Percentiles rank a stretch among this genome's conserved stretches.
phyloP scores from a whole-genome alignment of 2,113 vertebrate genomes.

The Amblyornis subalaris region DNA sequence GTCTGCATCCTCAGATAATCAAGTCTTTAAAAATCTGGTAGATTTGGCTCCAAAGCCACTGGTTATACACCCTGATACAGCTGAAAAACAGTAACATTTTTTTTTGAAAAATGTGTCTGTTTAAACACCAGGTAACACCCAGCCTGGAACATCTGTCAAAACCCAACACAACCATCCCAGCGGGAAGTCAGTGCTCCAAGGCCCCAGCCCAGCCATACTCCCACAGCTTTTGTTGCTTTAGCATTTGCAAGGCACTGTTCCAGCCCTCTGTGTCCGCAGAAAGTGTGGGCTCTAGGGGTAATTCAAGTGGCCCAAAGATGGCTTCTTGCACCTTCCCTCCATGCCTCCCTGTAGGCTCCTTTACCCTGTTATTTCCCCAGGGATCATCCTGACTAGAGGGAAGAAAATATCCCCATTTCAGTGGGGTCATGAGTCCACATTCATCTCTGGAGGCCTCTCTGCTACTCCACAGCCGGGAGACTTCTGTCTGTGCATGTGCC shows the following conservation, averaged over 20 bases:
- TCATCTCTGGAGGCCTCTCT: neutral
- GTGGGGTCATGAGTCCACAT: neutral
- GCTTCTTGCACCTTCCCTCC: neutral
- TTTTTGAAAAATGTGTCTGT: neutral
- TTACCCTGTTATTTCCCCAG: neutral
- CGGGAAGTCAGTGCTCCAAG: neutral
- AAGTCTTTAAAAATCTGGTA: neutral
- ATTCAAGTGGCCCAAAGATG: accelerated
- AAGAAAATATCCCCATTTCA: neutral
- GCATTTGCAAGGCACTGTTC: neutral
- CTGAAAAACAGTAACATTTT: neutral
- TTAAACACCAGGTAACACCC: neutral
- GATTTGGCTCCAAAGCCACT: neutral
- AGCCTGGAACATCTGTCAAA: neutral
- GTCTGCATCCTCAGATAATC: neutral
- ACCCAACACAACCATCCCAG: accelerated
- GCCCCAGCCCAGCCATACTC: neutral
- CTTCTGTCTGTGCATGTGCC: neutral
- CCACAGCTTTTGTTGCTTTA: neutral
- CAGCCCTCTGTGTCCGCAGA: neutral
- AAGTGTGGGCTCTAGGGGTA: accelerated
- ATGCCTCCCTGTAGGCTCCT: neutral
- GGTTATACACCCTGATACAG: neutral
- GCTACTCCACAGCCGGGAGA: neutral
- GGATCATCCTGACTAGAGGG: neutral